Conservation (phyloP, 2,797 vertebrate genomes). For the Geotrypetes seraphini region DNA sequence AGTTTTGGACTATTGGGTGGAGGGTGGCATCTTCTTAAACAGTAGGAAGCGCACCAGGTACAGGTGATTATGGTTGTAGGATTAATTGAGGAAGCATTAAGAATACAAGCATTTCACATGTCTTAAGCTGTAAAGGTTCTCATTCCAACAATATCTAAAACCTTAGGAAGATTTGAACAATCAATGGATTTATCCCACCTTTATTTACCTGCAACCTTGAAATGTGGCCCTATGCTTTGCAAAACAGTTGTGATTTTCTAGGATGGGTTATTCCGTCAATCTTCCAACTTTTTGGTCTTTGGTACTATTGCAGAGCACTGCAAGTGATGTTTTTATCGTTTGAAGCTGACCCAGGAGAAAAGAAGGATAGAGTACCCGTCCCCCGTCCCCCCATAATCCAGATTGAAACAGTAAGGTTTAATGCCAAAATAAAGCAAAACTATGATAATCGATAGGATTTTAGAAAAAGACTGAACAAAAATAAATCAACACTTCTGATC, state of each 20-base stretch:
- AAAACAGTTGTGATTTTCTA: slow-evolving; percentile 10
- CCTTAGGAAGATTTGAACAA: slow-evolving; percentile 28
- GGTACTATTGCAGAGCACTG: neutral
- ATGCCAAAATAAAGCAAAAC: no score
- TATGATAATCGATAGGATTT: no score
- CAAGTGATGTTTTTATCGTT: no score
- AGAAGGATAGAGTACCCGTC: no score
- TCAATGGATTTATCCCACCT: slow-evolving; percentile 24
- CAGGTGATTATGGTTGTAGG: neutral
- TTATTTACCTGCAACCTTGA: slow-evolving; percentile 35
- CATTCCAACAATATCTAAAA: slow-evolving; percentile 21
- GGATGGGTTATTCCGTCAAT: neutral
- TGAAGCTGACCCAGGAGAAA: no score
- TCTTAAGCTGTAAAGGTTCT: slow-evolving; percentile 10
- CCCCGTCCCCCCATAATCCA: no score
- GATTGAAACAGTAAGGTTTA: no score
- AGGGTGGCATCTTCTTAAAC: neutral
- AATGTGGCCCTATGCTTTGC: slow-evolving; percentile 23
- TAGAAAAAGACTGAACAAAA: no score
- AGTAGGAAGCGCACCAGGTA: neutral
- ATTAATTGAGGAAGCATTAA: no score
- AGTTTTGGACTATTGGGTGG: neutral
- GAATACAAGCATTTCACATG: slow-evolving; percentile 6
- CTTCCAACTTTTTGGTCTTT: neutral
- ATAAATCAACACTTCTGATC: no score